Conservation (phyloP, 92 coral and sea anemone genomes). For the Scolanthus callimorphus region DNA sequence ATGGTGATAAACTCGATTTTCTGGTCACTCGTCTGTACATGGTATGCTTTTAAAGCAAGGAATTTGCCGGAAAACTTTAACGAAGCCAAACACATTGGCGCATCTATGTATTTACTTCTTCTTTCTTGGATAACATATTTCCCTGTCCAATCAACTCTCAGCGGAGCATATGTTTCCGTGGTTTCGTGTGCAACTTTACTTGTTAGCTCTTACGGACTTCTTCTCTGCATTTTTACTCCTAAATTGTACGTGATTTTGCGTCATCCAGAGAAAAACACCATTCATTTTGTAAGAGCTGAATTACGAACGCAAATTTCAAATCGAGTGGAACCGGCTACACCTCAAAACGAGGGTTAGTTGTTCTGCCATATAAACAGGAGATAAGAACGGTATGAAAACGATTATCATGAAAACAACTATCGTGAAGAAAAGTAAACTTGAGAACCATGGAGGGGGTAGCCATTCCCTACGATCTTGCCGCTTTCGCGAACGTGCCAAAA, state of each 20-base stretch:
- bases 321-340: slow-evolving; percentile 10
- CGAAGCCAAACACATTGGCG: slow-evolving; percentile 64
- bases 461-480: too few relatives aligned
- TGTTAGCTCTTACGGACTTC: slow-evolving; percentile 52
- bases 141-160: slow-evolving; percentile 50
- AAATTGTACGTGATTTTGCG: slow-evolving; percentile 42
- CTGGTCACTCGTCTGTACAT: slow-evolving; percentile 46
- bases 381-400: too few relatives aligned
- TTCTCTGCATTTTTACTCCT: slow-evolving; percentile 48
- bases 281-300: slow-evolving; percentile 43
- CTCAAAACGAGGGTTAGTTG: too few relatives aligned
- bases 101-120: slow-evolving; percentile 55
- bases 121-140: slow-evolving; percentile 64
- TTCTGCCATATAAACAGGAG: too few relatives aligned
- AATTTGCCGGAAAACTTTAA: slow-evolving; percentile 65
- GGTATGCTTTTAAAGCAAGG: slow-evolving; percentile 61
- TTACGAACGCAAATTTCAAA: slow-evolving; percentile 29
- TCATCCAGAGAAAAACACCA: slow-evolving; percentile 63
- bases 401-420: too few relatives aligned
- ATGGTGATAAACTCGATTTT: slow-evolving; percentile 47
- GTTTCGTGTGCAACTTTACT: slow-evolving; percentile 62
- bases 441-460: too few relatives aligned
- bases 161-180: slow-evolving; percentile 59
- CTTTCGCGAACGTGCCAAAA: too few relatives aligned
- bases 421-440: too few relatives aligned